phyloP scores from a whole-genome alignment of 2,797 vertebrate genomes.

The Glyptemys insculpta region DNA sequence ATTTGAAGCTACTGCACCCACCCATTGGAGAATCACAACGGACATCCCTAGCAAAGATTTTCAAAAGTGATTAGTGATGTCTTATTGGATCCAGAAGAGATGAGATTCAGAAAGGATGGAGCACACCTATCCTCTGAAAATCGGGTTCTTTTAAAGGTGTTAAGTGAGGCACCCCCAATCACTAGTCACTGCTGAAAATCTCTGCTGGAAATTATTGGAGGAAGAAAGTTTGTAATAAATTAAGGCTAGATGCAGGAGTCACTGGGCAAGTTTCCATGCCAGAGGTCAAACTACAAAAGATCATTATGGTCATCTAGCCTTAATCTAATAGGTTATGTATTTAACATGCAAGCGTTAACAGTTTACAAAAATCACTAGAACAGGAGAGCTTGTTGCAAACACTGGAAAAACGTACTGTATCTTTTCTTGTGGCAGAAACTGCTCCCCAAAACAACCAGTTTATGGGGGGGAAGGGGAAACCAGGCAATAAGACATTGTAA shows the following conservation, averaged over 20 bases:
- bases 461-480: neutral
- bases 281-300: neutral
- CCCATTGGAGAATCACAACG: neutral
- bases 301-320: neutral
- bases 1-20: neutral
- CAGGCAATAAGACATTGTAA: neutral
- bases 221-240: neutral
- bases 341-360: neutral
- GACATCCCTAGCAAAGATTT: neutral
- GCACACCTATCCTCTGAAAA: neutral
- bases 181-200: neutral
- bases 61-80: neutral
- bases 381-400: neutral
- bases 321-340: neutral
- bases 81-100: neutral
- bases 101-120: neutral
- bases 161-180: neutral
- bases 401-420: neutral
- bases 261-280: neutral
- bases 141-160: neutral
- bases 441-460: neutral
- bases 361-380: neutral
- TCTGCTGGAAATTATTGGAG: neutral
- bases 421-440: neutral
- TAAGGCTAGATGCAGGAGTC: neutral